A percentile compares a stretch with the other conserved stretches of the same genome.
phyloP scores from a whole-genome alignment of 1,140 invertebrate genomes.

The Laupala kohalensis region DNA sequence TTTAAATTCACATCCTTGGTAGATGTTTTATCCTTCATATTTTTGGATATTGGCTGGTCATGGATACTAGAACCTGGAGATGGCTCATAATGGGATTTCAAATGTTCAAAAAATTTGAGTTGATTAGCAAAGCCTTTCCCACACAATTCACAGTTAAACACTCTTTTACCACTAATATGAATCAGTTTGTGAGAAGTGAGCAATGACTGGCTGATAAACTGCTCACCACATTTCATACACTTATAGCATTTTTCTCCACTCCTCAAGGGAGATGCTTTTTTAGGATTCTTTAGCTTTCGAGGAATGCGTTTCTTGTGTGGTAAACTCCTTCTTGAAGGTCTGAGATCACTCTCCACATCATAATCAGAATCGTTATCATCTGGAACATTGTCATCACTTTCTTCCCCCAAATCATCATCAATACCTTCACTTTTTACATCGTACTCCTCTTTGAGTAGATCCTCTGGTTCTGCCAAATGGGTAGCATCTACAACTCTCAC shows the following conservation, averaged over 20 bases:
- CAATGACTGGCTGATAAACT: conserved; percentile 23
- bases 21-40: conserved; percentile 21
- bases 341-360: conserved; percentile 20
- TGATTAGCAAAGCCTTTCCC: conserved; percentile 47
- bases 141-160: conserved; percentile 55
- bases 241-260: conserved; percentile 17
- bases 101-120: conserved; percentile 64
- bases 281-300: conserved; percentile 34
- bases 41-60: background rate
- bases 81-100: conserved; percentile 67
- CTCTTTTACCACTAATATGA: conserved; percentile 15
- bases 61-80: background rate
- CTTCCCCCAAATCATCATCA: conserved; percentile 13
- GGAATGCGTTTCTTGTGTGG: conserved; percentile 49
- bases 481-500: background rate
- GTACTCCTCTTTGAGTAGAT: conserved; percentile 9
- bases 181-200: conserved; percentile 21
- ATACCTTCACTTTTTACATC: conserved; percentile 14
- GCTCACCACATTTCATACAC: conserved; percentile 27
- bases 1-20: conserved; percentile 1
- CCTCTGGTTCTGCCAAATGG: background rate
- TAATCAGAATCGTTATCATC: conserved; percentile 22
- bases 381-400: conserved; percentile 13
- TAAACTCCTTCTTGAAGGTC: conserved; percentile 39
- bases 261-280: conserved; percentile 22